phyloP scores from a whole-genome alignment of 2,888 invertebrate genomes.

The Clepsis dumicolana region DNA sequence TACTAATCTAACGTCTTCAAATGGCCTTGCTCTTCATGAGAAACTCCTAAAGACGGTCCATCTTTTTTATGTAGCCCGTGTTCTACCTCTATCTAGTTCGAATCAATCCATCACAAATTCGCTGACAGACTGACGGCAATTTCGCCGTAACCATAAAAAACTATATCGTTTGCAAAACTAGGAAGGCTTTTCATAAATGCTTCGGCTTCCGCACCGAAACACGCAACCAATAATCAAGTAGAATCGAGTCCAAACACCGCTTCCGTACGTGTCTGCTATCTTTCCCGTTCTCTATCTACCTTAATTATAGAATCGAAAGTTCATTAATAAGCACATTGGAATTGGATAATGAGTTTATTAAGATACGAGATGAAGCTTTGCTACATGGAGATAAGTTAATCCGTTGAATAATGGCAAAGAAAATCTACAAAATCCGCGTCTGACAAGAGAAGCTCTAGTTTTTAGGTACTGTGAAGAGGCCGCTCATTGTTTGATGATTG shows the following conservation, averaged over 20 bases:
- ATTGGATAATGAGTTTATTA: slow-evolving; percentile 22
- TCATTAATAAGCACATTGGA: slow-evolving; percentile 47
- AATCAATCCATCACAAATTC: neutral
- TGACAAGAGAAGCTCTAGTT: no score
- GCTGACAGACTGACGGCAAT: slow-evolving; percentile 1
- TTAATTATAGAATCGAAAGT: slow-evolving; percentile 49
- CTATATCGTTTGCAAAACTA: slow-evolving; percentile 37
- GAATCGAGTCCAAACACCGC: slow-evolving; percentile 45
- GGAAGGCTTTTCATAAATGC: slow-evolving; percentile 37
- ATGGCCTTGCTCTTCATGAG: no score
- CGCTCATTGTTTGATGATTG: no score
- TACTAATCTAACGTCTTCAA: no score
- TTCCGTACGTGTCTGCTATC: slow-evolving; percentile 64
- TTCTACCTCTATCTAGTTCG: neutral
- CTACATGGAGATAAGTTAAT: neutral
- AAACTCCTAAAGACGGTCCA: no score
- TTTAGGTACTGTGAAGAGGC: no score
- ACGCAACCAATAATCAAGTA: slow-evolving; percentile 48
- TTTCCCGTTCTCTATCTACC: slow-evolving; percentile 36
- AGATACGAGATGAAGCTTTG: neutral
- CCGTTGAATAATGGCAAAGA: neutral
- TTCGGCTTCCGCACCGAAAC: slow-evolving; percentile 47
- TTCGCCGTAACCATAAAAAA: slow-evolving; percentile 35
- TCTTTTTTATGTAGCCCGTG: no score
- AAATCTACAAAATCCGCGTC: neutral